A percentile compares a stretch with the other conserved stretches of the same genome.
These are phyloP conservation scores for Thaumetopoea pityocampa DNA, from an alignment of 1,140 invertebrate species.

Conservation along the genomic window DNA sequence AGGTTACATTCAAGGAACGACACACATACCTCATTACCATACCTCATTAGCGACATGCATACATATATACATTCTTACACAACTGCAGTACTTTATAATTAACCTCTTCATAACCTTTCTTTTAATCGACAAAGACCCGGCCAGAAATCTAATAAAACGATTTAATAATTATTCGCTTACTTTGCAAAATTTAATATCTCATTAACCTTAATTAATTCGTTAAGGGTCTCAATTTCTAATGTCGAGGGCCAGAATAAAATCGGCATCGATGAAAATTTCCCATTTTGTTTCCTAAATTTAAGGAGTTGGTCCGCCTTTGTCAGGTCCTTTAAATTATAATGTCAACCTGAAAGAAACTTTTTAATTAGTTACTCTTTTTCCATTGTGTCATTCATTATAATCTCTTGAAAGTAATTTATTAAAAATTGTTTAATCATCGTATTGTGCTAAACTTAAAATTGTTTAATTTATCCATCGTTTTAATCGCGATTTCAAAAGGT, in stretches of 20 bases:
- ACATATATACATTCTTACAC: constrained; percentile 1
- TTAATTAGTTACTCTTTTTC: constrained; percentile 7
- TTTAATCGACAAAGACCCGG: constrained; percentile 25
- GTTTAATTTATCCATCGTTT: too few relatives aligned
- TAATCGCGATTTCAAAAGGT: too few relatives aligned
- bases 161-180: constrained; percentile 5
- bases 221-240: constrained; percentile 14
- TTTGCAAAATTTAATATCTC: constrained; percentile 15
- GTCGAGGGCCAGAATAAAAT: constrained; percentile 20
- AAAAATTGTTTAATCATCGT: too few relatives aligned
- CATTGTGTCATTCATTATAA: neutral
- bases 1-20: too few relatives aligned
- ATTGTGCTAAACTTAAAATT: too few relatives aligned
- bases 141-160: constrained; percentile 19
- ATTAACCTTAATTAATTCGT: constrained; percentile 29
- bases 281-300: constrained; percentile 19
- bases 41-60: too few relatives aligned
- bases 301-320: constrained; percentile 13
- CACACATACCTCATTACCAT: too few relatives aligned
- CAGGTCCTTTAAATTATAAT: constrained; percentile 29
- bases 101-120: constrained; percentile 2
- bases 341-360: constrained; percentile 23
- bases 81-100: constrained; percentile 1
- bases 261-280: constrained; percentile 14
- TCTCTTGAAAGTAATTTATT: neutral